Percentiles rank a stretch among this genome's conserved stretches.
phyloP scores from a whole-genome alignment of 2,797 vertebrate species.

The Eidolon dupreanum region DNA sequence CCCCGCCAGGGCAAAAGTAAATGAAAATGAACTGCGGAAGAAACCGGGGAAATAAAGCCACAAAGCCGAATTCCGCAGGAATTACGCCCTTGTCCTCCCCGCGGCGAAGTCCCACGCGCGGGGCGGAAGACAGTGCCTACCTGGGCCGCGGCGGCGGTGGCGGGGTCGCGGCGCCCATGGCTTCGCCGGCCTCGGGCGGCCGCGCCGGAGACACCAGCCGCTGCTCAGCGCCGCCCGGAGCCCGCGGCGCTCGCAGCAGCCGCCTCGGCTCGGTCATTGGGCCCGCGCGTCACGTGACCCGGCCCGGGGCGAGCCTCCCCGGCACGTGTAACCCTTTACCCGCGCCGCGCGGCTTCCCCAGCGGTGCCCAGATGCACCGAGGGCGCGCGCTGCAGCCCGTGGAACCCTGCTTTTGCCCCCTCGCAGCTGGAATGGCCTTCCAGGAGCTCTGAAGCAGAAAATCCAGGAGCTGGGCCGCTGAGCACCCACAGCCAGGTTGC shows the following conservation, averaged over 20 bases:
- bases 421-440: no score
- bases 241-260: constrained; percentile 83
- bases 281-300: constrained; percentile 86
- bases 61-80: neutral
- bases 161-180: constrained; percentile 81
- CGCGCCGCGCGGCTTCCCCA: no score
- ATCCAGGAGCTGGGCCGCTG: no score
- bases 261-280: constrained; percentile 85
- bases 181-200: constrained; percentile 78
- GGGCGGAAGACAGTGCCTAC: constrained; percentile 75
- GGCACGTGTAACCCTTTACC: constrained; percentile 84
- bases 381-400: neutral
- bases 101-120: neutral
- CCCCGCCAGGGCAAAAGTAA: neutral
- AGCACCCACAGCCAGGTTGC: neutral
- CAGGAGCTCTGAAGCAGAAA: neutral
- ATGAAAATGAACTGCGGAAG: neutral
- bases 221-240: constrained; percentile 79
- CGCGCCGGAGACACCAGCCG: constrained; percentile 77
- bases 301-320: constrained; percentile 81
- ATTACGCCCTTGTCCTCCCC: neutral
- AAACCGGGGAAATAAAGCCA: neutral
- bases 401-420: no score
- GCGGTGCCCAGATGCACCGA: neutral
- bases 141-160: constrained; percentile 73